phyloP scores from a whole-genome alignment of 1,140 invertebrate genomes.

The Spodoptera litura region DNA sequence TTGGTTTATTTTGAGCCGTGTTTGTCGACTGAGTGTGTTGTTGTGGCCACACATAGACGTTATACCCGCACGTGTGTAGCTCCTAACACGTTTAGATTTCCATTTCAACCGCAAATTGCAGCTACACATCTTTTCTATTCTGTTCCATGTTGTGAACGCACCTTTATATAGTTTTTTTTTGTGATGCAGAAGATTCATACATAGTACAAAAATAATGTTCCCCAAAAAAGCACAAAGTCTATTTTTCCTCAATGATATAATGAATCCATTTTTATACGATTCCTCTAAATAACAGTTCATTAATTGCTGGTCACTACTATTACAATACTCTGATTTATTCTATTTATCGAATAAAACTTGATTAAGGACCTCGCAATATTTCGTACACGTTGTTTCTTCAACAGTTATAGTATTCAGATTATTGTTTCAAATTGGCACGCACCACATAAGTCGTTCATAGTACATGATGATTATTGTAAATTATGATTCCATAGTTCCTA shows the following conservation, averaged over 20 bases:
- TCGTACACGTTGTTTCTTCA: too few relatives aligned
- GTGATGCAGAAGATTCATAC: neutral
- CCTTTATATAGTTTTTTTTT: slow-evolving; percentile 1
- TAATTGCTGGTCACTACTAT: too few relatives aligned
- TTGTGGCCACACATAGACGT: slow-evolving; percentile 5
- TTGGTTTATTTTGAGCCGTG: slow-evolving; percentile 20
- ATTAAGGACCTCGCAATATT: neutral
- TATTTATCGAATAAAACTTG: neutral
- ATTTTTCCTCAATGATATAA: too few relatives aligned
- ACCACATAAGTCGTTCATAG: slow-evolving; percentile 3
- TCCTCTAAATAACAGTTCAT: too few relatives aligned
- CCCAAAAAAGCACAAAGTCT: too few relatives aligned
- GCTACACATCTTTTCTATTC: neutral
- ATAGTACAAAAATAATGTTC: too few relatives aligned
- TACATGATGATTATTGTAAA: slow-evolving; percentile 37
- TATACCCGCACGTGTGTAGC: neutral
- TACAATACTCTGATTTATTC: neutral
- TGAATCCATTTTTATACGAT: too few relatives aligned
- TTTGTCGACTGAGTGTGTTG: slow-evolving; percentile 25
- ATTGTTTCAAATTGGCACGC: slow-evolving; percentile 1
- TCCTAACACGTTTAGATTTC: slow-evolving; percentile 19
- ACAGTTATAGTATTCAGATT: neutral
- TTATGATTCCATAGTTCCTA: slow-evolving; percentile 46
- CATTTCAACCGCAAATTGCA: slow-evolving; percentile 24
- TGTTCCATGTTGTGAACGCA: neutral